phyloP scores from a whole-genome alignment of 2,888 invertebrate species.

The Neuroscelio doddi region DNA sequence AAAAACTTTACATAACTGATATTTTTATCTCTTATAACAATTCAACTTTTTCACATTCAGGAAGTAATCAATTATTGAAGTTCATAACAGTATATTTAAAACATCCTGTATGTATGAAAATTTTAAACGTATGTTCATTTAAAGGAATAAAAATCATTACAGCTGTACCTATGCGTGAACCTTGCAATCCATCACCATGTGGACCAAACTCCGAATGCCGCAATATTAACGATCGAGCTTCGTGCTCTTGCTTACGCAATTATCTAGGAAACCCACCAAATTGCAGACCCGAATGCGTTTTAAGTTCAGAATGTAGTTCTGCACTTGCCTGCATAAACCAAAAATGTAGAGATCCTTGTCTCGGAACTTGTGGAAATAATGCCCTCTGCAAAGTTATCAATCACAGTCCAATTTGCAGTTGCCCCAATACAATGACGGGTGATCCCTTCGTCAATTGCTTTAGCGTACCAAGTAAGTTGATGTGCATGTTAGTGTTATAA shows the following conservation, averaged over 20 bases:
- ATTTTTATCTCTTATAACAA: too few species aligned
- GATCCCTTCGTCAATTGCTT: slow-evolving; percentile 86
- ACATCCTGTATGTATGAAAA: too few species aligned
- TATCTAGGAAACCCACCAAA: slow-evolving; percentile 84
- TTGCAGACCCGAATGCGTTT: slow-evolving; percentile 82
- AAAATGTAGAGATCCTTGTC: slow-evolving; percentile 74
- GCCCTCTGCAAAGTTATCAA: slow-evolving; percentile 83
- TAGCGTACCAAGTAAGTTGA: slow-evolving; percentile 82
- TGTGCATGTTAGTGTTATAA: too few species aligned
- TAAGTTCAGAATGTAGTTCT: slow-evolving; percentile 80
- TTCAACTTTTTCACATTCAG: too few species aligned
- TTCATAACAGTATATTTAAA: too few species aligned
- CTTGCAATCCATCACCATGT: slow-evolving; percentile 78
- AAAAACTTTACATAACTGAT: too few species aligned
- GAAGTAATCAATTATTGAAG: too few species aligned
- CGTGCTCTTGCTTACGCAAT: slow-evolving; percentile 78
- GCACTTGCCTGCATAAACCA: slow-evolving; percentile 79
- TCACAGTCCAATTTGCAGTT: slow-evolving; percentile 83
- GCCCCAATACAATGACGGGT: slow-evolving; percentile 80
- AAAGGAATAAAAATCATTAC: too few species aligned
- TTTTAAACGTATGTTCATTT: too few species aligned
- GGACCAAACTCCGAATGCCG: slow-evolving; percentile 88
- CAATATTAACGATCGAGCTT: slow-evolving; percentile 69
- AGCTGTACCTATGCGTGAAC: background rate
- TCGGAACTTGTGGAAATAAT: slow-evolving; percentile 70